These are phyloP conservation scores for Biston betularia DNA, from an alignment of 2,888 invertebrate genomes.

Conservation along the genomic window DNA sequence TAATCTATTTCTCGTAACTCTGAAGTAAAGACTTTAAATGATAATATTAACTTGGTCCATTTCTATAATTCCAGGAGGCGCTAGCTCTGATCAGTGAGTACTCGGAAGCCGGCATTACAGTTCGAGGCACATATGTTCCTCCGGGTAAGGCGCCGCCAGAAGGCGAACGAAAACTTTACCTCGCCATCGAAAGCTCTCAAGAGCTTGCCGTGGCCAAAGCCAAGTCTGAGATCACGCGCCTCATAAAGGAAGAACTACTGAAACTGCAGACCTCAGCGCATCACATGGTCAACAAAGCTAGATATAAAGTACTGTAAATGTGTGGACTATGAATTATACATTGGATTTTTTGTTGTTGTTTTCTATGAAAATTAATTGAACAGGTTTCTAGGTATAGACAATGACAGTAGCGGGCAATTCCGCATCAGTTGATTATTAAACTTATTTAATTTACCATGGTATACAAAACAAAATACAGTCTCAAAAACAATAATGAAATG, in stretches of 20 bases:
- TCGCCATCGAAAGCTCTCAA: conserved; percentile 99
- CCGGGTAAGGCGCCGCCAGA: conserved; percentile 96
- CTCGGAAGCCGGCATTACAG: conserved; percentile 99
- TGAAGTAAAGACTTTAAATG: not conserved
- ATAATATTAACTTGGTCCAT: conserved; percentile 21
- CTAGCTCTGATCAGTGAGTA: conserved; percentile 99
- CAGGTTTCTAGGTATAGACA: too few relatives aligned
- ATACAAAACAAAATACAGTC: too few relatives aligned
- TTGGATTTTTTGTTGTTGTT: conserved; percentile 46
- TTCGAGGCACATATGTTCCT: conserved; percentile 98
- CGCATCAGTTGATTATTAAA: too few relatives aligned
- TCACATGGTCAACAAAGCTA: conserved; percentile 95
- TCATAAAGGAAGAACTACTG: conserved; percentile 98
- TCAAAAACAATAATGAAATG: too few relatives aligned
- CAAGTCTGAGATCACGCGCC: conserved; percentile 97
- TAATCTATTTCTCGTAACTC: too few relatives aligned
- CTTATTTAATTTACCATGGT: too few relatives aligned
- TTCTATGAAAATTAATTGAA: conserved; percentile 36
- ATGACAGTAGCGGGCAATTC: too few relatives aligned
- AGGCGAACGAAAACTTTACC: conserved; percentile 97
- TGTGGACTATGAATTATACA: conserved; percentile 51
- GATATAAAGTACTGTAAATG: conserved; percentile 96
- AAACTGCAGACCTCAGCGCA: conserved; percentile 95
- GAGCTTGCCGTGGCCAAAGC: conserved; percentile 98
- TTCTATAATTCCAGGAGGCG: conserved; percentile 90